phyloP scores from a whole-genome alignment of 2,888 invertebrate species.

The Quadriops clusia region DNA sequence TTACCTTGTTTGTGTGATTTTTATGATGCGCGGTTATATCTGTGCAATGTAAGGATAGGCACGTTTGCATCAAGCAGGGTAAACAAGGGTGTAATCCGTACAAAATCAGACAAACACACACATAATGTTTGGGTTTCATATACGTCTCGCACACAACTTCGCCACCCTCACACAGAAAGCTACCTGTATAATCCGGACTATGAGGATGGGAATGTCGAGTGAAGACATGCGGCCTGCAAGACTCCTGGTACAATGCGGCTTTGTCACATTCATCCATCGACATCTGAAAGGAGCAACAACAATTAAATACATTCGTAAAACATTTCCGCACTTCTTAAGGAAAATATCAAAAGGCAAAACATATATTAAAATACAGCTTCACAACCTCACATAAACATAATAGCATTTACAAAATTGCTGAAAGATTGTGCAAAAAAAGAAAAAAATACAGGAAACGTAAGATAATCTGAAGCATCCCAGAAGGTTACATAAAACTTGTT shows the following conservation, averaged over 20 bases:
- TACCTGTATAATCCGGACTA: constrained; percentile 48
- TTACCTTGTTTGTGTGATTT: no score
- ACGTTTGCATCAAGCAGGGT: constrained; percentile 12
- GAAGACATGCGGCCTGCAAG: constrained; percentile 28
- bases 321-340: no score
- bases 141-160: not conserved
- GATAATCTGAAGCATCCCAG: no score
- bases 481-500: no score
- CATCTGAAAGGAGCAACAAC: constrained; percentile 18
- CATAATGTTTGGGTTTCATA: constrained; percentile 7
- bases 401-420: not conserved
- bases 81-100: constrained; percentile 15
- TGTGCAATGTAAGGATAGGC: constrained; percentile 9
- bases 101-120: constrained; percentile 14
- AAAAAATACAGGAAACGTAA: no score
- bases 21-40: no score
- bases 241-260: constrained; percentile 30
- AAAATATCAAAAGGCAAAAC: no score
- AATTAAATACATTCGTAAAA: constrained; percentile 1
- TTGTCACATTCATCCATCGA: constrained; percentile 29
- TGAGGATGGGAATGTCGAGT: constrained; percentile 34
- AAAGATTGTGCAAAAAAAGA: not conserved
- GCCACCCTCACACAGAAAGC: constrained; percentile 13
- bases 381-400: not conserved
- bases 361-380: no score